A percentile compares a stretch with the other conserved stretches of the same genome.
phyloP scores from a whole-genome alignment of 2,113 vertebrate species.

The Mormyrus lacerda region DNA sequence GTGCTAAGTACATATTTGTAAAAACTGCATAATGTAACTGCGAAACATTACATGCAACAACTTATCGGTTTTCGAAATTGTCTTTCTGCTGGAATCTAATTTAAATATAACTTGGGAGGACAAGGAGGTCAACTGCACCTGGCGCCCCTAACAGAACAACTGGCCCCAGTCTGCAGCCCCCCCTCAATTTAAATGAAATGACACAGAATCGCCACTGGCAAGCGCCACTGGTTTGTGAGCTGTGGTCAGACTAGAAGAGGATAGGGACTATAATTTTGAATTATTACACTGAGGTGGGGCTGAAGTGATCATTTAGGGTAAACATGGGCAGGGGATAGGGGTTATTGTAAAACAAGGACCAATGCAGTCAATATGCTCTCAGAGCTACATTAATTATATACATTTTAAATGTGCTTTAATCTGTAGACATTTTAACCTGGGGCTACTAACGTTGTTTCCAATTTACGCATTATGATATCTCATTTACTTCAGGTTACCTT shows the following conservation, averaged over 20 bases:
- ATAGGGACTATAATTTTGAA: background rate
- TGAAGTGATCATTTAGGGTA: background rate
- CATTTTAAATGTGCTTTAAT: background rate
- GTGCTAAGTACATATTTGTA: too few relatives aligned
- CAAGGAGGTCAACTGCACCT: too few relatives aligned
- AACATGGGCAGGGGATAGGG: background rate
- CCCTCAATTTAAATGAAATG: too few relatives aligned
- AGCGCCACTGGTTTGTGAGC: background rate
- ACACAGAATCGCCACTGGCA: too few relatives aligned
- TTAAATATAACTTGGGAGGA: too few relatives aligned
- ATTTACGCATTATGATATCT: background rate
- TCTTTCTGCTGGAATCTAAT: too few relatives aligned
- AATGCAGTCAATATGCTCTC: background rate
- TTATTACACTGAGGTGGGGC: background rate
- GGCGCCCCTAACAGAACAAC: too few relatives aligned
- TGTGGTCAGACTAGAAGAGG: background rate
- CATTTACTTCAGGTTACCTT: background rate
- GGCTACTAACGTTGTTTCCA: background rate
- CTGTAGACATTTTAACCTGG: background rate
- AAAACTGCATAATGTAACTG: too few relatives aligned
- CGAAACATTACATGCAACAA: too few relatives aligned
- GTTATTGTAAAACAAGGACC: background rate
- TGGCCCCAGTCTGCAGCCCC: too few relatives aligned
- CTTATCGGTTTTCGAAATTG: too few relatives aligned
- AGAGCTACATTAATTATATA: too few relatives aligned